Base-by-base conservation (phyloP, 1,140 invertebrate genomes). In the Antheraea pernyi region DNA sequence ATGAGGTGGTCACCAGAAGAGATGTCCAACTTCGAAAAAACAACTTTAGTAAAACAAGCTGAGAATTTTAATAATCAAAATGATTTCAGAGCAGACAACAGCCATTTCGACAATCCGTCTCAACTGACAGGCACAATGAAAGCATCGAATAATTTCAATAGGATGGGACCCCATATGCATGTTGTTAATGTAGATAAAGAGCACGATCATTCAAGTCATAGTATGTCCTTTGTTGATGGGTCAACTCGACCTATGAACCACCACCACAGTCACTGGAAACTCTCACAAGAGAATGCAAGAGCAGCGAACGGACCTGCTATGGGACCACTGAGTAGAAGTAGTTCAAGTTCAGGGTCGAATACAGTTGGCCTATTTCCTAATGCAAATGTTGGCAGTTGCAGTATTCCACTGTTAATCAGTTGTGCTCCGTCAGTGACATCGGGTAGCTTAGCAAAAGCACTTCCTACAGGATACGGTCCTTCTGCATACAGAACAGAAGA, bases 361-460 rank as follows among this genome's bases (percentile, higher is more conserved):
- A 80, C 87, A 3, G 79, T 90, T 16, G 88, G 86, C 22, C 64
- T 89, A 18, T 91, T 90, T 73, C 86, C 88, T 0, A 83, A 83
- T 61, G 85, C 85, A 30, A 85, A 86, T 59, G 75, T 81, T 8
- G 84, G 83, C 36, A 79, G 82, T 9, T 91, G 88, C 64, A 83
- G 79, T 16, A 84, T 90, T 46, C 89, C 89, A 0, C 64, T 91
- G 36, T 71, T 91, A 11, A 67, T 91, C 22, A 88, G 88, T 67
- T 91, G 89, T 68, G 87, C 88, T 0, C 89, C 89, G 0, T 83
- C 83, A 13, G 82, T 91, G 13, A 83, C 85, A 10, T 82, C 84
- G 39, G 89, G 89, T 19, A 90, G 80, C 36, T 75, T 91, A 53
- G 80, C 84, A 6, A 88, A 89, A 63, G 67, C 81, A 8, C 75